Evolutionary conservation across 1,140 invertebrate species (phyloP), one percentile per base, ranked within the genome.

Genomic region (Dinothrombium tinctorium): DNA sequence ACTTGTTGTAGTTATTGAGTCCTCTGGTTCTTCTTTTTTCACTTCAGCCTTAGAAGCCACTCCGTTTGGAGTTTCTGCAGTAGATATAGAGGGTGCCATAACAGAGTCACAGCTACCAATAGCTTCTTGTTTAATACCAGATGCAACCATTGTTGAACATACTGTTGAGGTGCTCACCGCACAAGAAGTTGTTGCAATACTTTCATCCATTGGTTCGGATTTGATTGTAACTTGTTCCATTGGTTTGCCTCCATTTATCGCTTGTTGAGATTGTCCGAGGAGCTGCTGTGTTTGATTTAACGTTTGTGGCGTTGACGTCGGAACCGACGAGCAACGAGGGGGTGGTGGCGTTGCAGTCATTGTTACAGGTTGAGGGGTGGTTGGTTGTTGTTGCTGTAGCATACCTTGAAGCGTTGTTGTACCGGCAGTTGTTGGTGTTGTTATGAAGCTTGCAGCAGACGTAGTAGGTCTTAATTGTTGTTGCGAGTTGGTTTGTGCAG

Each of bases 91-190:
- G 39, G 46, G 19, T 39, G 43, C 19, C 6, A n/a, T 21, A 12
- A 7, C 21, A 12, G 31, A 35, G 26, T 41, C 41, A 46, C 69
- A 60, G 47, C 32, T 35, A n/a, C 72, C 67, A 53, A 64, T 67
- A 1, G 70, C 61, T 52, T 74, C 72, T 39, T 66, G 62, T 52
- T 77, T 78, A 3, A 73, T 64, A 50, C 79, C 74, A 19, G 32
- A 14, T 19, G 61, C 62, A 56, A 77, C 77, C n/a, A 29, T 20
- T 38, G 42, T 11, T 9, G 26, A 6, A 17, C 15, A 5, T 23
- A 8, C 19, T 22, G 37, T 28, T 11, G 17, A 5, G 8, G 40
- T 15, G 19, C 15, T 23, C 20, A 9, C 11, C 20, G 31, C 37
- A 17, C 33, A 45, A 39, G 15, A 24, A 14, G 36, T 15, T 28